Percentiles rank a stretch among this genome's conserved stretches.
phyloP scores from a whole-genome alignment of 2,888 invertebrate species.

The Gari tellinella region DNA sequence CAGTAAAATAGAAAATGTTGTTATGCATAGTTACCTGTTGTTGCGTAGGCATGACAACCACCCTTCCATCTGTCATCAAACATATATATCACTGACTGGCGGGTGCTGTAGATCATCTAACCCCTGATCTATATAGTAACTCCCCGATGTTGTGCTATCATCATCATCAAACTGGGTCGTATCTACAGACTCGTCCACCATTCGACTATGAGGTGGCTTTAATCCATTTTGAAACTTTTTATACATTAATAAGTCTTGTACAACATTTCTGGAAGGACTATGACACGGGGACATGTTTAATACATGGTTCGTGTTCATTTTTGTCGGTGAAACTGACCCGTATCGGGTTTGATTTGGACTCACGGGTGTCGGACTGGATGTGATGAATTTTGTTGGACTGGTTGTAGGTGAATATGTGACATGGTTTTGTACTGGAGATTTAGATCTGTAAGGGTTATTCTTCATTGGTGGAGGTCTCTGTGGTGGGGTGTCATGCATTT shows the following conservation, averaged over 20 bases:
- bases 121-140: conserved; percentile 56
- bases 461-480: conserved; percentile 55
- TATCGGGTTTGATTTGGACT: conserved; percentile 33
- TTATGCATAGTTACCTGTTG: too few relatives aligned
- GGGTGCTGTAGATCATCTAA: conserved; percentile 34
- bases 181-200: conserved; percentile 55
- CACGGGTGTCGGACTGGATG: conserved; percentile 53
- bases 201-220: conserved; percentile 21
- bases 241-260: conserved; percentile 60
- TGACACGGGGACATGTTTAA: conserved; percentile 17
- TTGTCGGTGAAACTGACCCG: conserved; percentile 32
- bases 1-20: too few relatives aligned
- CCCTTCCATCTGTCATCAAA: conserved; percentile 13
- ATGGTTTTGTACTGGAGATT: conserved; percentile 42
- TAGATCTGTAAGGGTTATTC: conserved; percentile 47
- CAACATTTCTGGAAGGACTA: conserved; percentile 56
- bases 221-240: conserved; percentile 61
- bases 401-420: conserved; percentile 34
- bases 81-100: conserved; percentile 56
- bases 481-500: conserved; percentile 35
- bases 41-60: background rate
- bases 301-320: conserved; percentile 6
- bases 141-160: conserved; percentile 55
- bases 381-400: conserved; percentile 48
- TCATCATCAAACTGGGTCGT: conserved; percentile 57